These are phyloP conservation scores for Drosophila lacertosa DNA, from an alignment of 1,140 invertebrate genomes.

Conservation along the genomic window DNA sequence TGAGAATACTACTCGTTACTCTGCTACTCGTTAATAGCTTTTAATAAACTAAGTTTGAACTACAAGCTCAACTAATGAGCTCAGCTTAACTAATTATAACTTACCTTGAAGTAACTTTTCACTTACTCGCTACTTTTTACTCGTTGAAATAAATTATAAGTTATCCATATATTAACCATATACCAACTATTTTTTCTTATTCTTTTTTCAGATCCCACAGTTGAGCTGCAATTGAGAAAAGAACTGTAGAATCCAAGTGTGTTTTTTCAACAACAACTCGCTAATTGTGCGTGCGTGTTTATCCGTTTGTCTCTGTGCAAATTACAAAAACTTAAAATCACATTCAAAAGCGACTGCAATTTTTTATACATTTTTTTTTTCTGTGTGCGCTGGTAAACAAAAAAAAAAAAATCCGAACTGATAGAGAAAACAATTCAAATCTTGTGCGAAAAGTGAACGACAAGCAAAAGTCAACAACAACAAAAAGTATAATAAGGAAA, in stretches of 20 bases:
- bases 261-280: constrained; percentile 9
- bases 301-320: constrained; percentile 23
- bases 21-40: background rate
- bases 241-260: constrained; percentile 7
- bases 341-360: constrained; percentile 38
- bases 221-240: constrained; percentile 19
- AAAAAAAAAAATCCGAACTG: constrained; percentile 6
- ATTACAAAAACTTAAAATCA: constrained; percentile 35
- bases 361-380: constrained; percentile 52
- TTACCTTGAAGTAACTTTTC: background rate
- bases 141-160: background rate
- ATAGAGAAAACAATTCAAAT: constrained; percentile 39
- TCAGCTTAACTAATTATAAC: background rate
- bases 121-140: background rate
- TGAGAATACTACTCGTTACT: background rate
- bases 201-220: constrained; percentile 32
- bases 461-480: constrained; percentile 18
- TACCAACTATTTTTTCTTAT: background rate
- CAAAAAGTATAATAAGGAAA: constrained; percentile 12
- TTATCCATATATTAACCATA: constrained; percentile 16
- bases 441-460: constrained; percentile 32
- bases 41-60: no score
- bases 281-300: constrained; percentile 29
- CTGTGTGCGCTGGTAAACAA: constrained; percentile 31
- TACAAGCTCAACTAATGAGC: no score